Evolutionary conservation across 2,113 vertebrate genomes (phyloP).

Genomic region (Cinclus mexicanus): DNA sequence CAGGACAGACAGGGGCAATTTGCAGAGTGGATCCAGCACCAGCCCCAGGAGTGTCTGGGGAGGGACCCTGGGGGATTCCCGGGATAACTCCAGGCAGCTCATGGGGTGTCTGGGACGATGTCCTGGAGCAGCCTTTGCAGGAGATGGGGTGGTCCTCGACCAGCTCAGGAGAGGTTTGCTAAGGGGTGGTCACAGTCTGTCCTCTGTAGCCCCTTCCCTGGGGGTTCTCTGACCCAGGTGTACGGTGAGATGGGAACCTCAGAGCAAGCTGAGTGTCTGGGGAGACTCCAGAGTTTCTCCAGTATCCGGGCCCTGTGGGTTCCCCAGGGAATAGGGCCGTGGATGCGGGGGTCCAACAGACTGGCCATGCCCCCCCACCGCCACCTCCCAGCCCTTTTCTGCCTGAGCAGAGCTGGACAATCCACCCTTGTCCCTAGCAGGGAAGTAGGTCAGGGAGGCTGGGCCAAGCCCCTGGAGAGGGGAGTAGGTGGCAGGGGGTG

Average conservation of each 20-base stretch:
- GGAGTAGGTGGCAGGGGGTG: neutral
- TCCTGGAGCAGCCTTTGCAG: neutral
- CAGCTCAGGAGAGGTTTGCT: neutral
- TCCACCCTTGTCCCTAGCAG: neutral
- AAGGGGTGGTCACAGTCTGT: neutral
- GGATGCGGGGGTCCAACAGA: accelerated
- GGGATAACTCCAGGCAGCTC: neutral
- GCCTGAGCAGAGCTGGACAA: constrained; percentile 48
- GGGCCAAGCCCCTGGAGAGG: neutral
- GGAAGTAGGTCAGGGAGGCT: constrained; percentile 62
- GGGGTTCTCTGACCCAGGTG: neutral
- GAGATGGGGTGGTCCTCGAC: neutral
- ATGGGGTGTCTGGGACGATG: neutral
- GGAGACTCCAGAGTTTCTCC: neutral
- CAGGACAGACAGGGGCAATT: neutral
- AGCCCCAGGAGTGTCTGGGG: accelerated
- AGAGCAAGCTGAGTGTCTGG: neutral
- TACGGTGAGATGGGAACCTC: neutral
- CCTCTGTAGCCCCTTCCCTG: neutral
- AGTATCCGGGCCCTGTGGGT: too few species aligned
- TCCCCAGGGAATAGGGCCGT: accelerated
- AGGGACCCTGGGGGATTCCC: neutral
- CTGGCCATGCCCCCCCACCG: accelerated
- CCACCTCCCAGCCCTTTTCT: constrained; percentile 15
- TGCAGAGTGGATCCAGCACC: neutral